Evolutionary conservation across 2,797 vertebrate species (phyloP), one percentile per base, ranked within the genome.

Genomic region (Scolopax rusticola): DNA sequence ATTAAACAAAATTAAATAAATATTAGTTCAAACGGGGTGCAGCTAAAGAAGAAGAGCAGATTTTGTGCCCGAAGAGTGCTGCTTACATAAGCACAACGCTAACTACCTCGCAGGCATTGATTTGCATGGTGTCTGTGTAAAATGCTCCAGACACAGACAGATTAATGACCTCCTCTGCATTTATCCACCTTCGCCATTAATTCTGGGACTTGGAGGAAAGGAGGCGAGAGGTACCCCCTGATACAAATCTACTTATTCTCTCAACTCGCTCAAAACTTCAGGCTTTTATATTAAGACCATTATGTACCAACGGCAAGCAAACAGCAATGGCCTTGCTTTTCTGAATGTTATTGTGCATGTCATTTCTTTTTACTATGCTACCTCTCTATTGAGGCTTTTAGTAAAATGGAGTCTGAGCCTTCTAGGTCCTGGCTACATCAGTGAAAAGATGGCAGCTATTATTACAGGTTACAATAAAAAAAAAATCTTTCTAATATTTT

Each of bases 121-220:
- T 97, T 96, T 96, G 93, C 89, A 89, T 89, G 84, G 65, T 95
- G 79, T 82, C 91, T 96, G 93, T 97, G 91, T 95, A 90, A 96
- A 95, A 91, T 1, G 24, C 74, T 97, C 92, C 95, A 83, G 87
- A 97, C 95, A 95, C 80, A 95, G 94, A 94, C 97, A 93, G 90
- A 75, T 95, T 96, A 97, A 97, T 91, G 94, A 95, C 6, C 89
- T 96, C 75, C 88, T 83, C 48, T 83, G 76, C 89, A 87, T 95
- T 96, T 91, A 96, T 79, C 87, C 92, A 74, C 89, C 93, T 97
- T 97, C 4, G 0, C 68, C 60, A 48, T 79, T 91, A 92, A 83
- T 90, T 83, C 25, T 50, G 41, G 56, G 32, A 65, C 77, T 91
- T 63, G 21, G 48, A 90, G 41, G 32, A 85, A 71, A 94, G 84